phyloP scores from a whole-genome alignment of 2,888 invertebrate genomes.

The Apodemia duryi region DNA sequence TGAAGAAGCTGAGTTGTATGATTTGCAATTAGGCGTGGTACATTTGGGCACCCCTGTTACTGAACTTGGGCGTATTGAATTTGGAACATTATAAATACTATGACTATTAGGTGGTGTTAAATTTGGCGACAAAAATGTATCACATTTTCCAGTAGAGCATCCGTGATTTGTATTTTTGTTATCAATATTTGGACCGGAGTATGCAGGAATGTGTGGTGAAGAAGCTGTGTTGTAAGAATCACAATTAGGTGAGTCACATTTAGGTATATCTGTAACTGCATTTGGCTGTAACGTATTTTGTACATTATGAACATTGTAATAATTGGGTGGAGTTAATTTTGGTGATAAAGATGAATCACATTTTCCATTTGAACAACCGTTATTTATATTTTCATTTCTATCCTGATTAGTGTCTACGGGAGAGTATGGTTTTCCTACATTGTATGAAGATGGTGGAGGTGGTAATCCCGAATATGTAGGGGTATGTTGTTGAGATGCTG shows the following conservation, averaged over 20 bases:
- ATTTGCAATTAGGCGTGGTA: slow-evolving; percentile 24
- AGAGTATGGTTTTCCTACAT: slow-evolving; percentile 19
- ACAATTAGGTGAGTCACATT: slow-evolving; percentile 24
- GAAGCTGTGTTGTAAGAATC: slow-evolving; percentile 18
- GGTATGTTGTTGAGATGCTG: slow-evolving; percentile 19
- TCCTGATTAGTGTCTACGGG: slow-evolving; percentile 15
- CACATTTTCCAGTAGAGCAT: slow-evolving; percentile 13
- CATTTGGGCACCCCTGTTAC: slow-evolving; percentile 16
- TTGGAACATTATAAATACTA: neutral
- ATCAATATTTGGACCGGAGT: slow-evolving; percentile 2
- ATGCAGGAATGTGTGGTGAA: neutral
- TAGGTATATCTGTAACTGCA: neutral
- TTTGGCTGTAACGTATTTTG: slow-evolving; percentile 7
- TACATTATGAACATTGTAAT: neutral
- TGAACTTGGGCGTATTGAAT: slow-evolving; percentile 5
- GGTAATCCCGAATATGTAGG: slow-evolving; percentile 10
- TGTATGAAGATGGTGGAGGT: neutral
- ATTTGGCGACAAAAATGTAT: neutral
- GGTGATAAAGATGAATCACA: neutral
- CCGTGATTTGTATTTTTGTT: slow-evolving; percentile 4
- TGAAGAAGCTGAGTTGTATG: slow-evolving; percentile 2
- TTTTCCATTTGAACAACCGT: slow-evolving; percentile 12
- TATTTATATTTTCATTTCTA: neutral
- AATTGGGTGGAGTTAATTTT: neutral
- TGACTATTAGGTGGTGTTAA: neutral